Conservation (phyloP, 2,113 vertebrate genomes). For the Notothenia coriiceps region DNA sequence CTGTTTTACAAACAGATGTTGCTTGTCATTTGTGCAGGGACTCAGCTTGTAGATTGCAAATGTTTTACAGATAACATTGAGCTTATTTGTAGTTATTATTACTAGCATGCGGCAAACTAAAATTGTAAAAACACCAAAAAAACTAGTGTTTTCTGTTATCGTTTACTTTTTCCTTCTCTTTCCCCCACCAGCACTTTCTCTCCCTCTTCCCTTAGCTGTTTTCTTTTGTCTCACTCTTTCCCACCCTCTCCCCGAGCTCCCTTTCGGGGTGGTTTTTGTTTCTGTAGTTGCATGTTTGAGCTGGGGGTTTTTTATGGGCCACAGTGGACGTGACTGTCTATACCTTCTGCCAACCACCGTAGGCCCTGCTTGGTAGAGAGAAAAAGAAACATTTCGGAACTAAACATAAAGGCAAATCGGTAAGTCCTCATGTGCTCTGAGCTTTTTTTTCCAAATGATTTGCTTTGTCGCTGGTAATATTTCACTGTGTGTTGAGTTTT, state of each 20-base stretch:
- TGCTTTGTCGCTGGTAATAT: conserved; percentile 15
- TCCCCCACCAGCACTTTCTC: conserved; percentile 27
- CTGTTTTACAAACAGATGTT: conserved; percentile 91
- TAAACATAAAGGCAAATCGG: conserved; percentile 64
- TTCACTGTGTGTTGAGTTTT: background rate
- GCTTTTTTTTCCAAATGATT: conserved; percentile 4
- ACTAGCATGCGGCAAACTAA: conserved; percentile 46
- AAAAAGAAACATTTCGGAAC: conserved; percentile 65
- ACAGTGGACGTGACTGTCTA: conserved; percentile 63
- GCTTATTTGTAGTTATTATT: conserved; percentile 58
- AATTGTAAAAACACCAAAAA: conserved; percentile 67
- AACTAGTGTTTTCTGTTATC: conserved; percentile 53
- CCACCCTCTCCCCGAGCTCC: conserved; percentile 37
- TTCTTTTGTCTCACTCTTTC: conserved; percentile 62
- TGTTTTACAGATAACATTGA: conserved; percentile 73
- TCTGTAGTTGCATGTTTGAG: conserved; percentile 66
- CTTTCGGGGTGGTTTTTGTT: conserved; percentile 48
- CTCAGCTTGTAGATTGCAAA: conserved; percentile 84
- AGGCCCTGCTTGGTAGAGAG: conserved; percentile 61
- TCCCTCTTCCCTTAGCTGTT: conserved; percentile 44
- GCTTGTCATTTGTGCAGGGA: conserved; percentile 88
- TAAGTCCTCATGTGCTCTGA: conserved; percentile 69
- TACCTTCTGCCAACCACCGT: conserved; percentile 64
- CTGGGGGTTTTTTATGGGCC: conserved; percentile 51
- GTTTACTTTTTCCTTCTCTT: conserved; percentile 40